Evolutionary conservation across 2,113 vertebrate species (phyloP).

Genomic region (Osmerus mordax): DNA sequence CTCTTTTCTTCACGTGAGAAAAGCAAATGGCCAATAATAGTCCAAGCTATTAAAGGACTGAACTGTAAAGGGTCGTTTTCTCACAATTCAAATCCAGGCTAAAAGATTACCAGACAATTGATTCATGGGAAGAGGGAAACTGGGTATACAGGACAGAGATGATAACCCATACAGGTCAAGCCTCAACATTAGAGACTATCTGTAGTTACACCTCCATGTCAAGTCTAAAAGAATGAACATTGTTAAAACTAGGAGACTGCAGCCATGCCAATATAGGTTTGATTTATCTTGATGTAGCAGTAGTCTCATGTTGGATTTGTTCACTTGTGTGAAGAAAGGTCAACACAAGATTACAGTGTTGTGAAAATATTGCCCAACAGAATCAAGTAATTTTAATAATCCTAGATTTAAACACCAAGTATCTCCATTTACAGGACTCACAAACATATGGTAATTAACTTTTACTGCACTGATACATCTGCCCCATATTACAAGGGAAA

Average conservation of each 20-base stretch:
- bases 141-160: slow-evolving; percentile 73
- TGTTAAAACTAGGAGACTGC: no score
- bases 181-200: slow-evolving; percentile 67
- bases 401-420: slow-evolving; percentile 92
- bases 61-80: slow-evolving; percentile 70
- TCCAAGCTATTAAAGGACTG: slow-evolving; percentile 64
- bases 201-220: slow-evolving; percentile 65
- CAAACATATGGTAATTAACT: slow-evolving; percentile 97
- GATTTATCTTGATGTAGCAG: no score
- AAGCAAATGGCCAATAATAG: slow-evolving; percentile 47
- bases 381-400: slow-evolving; percentile 95
- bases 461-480: slow-evolving; percentile 95
- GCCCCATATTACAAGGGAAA: slow-evolving; percentile 86
- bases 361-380: slow-evolving; percentile 82
- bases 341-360: slow-evolving; percentile 86
- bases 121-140: slow-evolving; percentile 80
- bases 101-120: slow-evolving; percentile 91
- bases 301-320: no score
- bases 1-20: slow-evolving; percentile 69
- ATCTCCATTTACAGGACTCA: slow-evolving; percentile 90
- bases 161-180: slow-evolving; percentile 88
- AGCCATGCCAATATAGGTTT: no score
- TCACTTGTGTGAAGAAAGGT: slow-evolving; percentile 57
- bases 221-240: slow-evolving; percentile 73
- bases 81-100: slow-evolving; percentile 85